phyloP scores from a whole-genome alignment of 92 coral and sea anemone species.

The Epizoanthus scotinus region DNA sequence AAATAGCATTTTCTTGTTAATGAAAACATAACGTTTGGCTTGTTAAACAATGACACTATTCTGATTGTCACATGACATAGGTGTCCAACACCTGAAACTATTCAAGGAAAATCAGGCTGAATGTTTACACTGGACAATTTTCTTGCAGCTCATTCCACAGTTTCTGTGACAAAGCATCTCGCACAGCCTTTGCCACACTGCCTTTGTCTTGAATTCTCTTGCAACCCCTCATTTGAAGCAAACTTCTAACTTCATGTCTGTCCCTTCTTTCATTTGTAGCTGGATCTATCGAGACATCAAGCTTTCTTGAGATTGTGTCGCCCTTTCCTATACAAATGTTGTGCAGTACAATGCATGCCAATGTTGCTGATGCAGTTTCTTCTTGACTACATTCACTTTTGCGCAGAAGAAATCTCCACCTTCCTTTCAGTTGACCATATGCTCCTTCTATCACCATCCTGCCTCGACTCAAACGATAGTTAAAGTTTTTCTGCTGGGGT shows the following conservation, averaged over 20 bases:
- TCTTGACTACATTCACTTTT: conserved; percentile 6
- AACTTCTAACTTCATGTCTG: no score
- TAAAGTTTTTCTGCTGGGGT: conserved; percentile 15
- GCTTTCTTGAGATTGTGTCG: neutral
- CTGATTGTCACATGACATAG: no score
- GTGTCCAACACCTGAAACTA: no score
- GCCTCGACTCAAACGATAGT: conserved; percentile 29
- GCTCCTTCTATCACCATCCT: conserved; percentile 38
- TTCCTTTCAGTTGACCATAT: conserved; percentile 33
- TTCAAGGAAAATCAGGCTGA: no score
- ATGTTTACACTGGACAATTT: no score
- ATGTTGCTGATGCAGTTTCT: conserved; percentile 13
- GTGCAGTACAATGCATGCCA: conserved; percentile 10
- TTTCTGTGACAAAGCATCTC: neutral
- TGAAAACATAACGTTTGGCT: no score
- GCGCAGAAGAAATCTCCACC: conserved; percentile 27
- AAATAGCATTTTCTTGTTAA: no score
- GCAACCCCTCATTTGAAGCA: neutral
- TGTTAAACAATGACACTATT: no score
- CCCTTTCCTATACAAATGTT: conserved; percentile 11
- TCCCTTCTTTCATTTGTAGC: no score
- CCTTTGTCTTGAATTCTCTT: neutral
- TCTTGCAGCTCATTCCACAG: conserved; percentile 13
- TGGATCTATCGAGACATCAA: no score
- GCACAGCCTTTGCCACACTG: neutral